Base-by-base conservation (phyloP, 2,113 vertebrate species). In the Sisor rabdophorus region DNA sequence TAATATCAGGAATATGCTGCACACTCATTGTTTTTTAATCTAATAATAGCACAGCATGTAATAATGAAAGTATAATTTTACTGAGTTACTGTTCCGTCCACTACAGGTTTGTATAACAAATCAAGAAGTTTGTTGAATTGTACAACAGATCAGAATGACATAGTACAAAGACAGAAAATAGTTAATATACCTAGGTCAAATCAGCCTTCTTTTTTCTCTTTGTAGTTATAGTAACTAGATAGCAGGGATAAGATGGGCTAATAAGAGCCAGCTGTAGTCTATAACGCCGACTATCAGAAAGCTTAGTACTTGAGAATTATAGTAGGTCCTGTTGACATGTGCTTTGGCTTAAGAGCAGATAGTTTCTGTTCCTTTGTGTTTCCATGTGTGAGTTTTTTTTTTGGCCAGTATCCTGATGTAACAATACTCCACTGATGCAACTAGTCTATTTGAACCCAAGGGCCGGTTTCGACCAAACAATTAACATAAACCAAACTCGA, bases 201-300 rank as follows among this genome's bases (percentile, higher is more conserved):
- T 70, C 1, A 19, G 2, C 12, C 28, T 53, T 61, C 61, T 59
- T 53, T 61, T 47, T 17, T 10, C 48, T 71, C 56, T 71, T 67
- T 78, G 76, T 78, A 61, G 56, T 36, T 68, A 78, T 63, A 32
- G 68, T 44, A 52, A 78, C 76, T 24, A 53, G 76, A 71, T 63
- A 77, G 65, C 55, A 16, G 58, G 16, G 65, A 65, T 59, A n/a
- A 72, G 53, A 58, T 58, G 11, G 32, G 56, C 19, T 76, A 28
- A 80, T 72, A 44, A 80, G 28, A 67, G 24, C 20, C 79, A 80
- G 73, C 73, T 80, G 73, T 65, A 36, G 58, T 64, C 32, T 20
- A 71, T 76, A 76, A 76, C 71, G 48, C 48, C 54, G 56, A 47
- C 72, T 44, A 64, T 32, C 64, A 70, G 13, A 44, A 44, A 59